Evolutionary conservation across 2,888 invertebrate species (phyloP), one percentile per base, ranked within the genome.

Genomic region (Lissocephala sabroskyi): DNA sequence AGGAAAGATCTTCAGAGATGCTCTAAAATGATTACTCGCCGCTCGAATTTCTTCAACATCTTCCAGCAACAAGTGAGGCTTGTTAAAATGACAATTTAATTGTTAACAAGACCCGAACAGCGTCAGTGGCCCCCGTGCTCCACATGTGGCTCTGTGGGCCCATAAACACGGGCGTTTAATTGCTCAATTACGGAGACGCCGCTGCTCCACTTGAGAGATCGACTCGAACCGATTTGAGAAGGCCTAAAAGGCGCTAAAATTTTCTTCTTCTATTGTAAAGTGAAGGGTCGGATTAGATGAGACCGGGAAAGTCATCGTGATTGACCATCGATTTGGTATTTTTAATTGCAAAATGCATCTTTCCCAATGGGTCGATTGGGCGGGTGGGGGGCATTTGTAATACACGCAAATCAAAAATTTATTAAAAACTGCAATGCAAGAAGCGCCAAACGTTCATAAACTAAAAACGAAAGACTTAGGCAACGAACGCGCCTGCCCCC

Each of bases 21-120:
- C 49, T 46, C 43, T 51, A 49, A 40, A 53, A 51, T 56, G 53
- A 55, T 59, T 71, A 75, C 64, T 66, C 73, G 62, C 74, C 79
- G 76, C 80, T 79, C 79, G 79, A 79, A 79, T 80, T 75, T 60
- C 49, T 61, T 58, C 59, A 62, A 43, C 42, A 40, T 19, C 14
- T 39, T 19, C 30, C 26, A 18, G 45, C 16, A 40, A 55, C 57
- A 58, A 77, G 71, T 77, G 64, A 59, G 56, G 79, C 78, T 75
- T 71, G 78, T 75, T 77, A 75, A 79, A 76, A 81, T 78, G 80
- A 80, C 79, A 81, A 79, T 81, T 81, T 80, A 79, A 81, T 79
- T 79, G 80, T 74, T 64, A 68, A 61, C 62, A 63, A 66, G 62
- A 60, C 67, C 59, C 52, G 53, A 51, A 39, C 52, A 40, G 29